These are phyloP conservation scores for Yasuhikotakia modesta DNA, from an alignment of 2,797 vertebrate species.

Conservation along the genomic window DNA sequence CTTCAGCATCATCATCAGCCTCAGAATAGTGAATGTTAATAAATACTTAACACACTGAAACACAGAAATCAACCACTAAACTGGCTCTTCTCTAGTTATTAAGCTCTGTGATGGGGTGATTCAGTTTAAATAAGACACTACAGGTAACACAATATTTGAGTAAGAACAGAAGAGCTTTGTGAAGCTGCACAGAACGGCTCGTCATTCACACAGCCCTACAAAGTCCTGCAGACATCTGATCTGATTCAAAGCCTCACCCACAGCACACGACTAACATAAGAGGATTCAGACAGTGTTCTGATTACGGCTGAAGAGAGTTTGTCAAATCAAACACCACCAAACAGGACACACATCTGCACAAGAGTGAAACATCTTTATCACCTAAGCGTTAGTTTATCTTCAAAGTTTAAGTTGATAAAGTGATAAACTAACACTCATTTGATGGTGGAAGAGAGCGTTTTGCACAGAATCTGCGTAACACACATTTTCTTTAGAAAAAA, in stretches of 20 bases:
- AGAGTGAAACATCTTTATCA: neutral
- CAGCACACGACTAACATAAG: conserved; percentile 63
- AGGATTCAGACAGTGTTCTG: conserved; percentile 61
- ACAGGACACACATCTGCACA: too few relatives aligned
- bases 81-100: too few relatives aligned
- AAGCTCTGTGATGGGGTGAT: neutral
- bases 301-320: conserved; percentile 63
- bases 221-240: neutral
- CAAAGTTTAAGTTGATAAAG: too few relatives aligned
- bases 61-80: conserved; percentile 44
- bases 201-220: neutral
- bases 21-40: neutral
- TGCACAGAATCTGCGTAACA: too few relatives aligned
- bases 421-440: too few relatives aligned
- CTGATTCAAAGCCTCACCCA: conserved; percentile 46
- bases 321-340: too few relatives aligned
- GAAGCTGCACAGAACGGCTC: neutral
- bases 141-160: neutral
- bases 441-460: too few relatives aligned
- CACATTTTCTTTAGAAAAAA: neutral
- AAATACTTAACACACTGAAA: conserved; percentile 57
- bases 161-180: neutral
- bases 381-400: too few relatives aligned
- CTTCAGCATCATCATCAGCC: neutral
- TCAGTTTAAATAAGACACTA: too few relatives aligned